Percentiles rank a stretch among this genome's conserved stretches.
phyloP scores from a whole-genome alignment of 2,797 vertebrate species.

The Avahi laniger region DNA sequence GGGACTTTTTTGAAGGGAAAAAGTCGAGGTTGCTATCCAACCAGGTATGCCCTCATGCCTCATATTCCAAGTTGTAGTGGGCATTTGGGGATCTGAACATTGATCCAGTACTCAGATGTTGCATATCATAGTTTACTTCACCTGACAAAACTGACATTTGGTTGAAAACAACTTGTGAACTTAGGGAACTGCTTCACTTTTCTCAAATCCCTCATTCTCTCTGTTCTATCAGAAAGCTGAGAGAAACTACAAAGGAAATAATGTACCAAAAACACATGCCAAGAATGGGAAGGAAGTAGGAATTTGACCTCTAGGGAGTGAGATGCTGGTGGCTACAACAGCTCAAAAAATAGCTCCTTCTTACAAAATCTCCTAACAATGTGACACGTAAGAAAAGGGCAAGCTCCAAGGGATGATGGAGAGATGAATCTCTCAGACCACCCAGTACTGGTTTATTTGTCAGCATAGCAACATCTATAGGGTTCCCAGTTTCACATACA shows the following conservation, averaged over 20 bases:
- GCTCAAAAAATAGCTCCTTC: not conserved
- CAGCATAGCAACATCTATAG: not conserved
- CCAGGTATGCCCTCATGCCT: slow-evolving; percentile 23
- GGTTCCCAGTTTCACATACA: not conserved
- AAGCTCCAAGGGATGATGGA: not conserved
- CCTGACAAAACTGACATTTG: slow-evolving; percentile 77
- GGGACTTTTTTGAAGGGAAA: not conserved
- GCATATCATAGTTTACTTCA: slow-evolving; percentile 72
- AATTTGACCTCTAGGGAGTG: slow-evolving; percentile 42
- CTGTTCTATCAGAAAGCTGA: slow-evolving; percentile 7
- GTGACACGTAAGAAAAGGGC: not conserved
- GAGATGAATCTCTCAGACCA: not conserved
- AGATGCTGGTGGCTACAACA: not conserved
- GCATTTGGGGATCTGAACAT: slow-evolving; percentile 33
- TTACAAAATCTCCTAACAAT: not conserved
- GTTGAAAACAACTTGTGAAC: slow-evolving; percentile 51
- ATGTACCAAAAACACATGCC: not conserved
- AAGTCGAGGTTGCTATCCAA: slow-evolving; percentile 14
- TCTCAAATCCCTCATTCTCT: slow-evolving; percentile 33
- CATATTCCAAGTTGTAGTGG: slow-evolving; percentile 42
- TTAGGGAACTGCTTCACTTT: slow-evolving; percentile 45
- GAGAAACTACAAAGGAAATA: slow-evolving; percentile 2
- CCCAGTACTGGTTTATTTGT: not conserved
- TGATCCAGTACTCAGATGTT: slow-evolving; percentile 41
- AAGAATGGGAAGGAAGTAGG: not conserved